phyloP scores from a whole-genome alignment of 2,113 vertebrate species.

The Malaclemys terrapin region DNA sequence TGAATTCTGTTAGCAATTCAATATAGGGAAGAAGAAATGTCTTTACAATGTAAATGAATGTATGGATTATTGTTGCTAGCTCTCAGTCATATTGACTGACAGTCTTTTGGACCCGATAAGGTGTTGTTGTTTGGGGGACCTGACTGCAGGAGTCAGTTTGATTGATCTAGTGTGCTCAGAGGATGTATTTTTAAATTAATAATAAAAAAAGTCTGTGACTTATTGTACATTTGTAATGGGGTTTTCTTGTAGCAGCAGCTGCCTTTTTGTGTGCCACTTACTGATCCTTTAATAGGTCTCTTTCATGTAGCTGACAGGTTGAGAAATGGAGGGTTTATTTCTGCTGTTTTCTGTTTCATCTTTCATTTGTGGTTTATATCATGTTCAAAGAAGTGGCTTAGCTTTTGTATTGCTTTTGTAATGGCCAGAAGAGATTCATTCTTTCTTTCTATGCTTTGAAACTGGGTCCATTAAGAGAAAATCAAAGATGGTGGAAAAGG shows the following conservation, averaged over 20 bases:
- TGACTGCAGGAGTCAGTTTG: background rate
- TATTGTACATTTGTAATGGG: background rate
- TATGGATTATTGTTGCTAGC: background rate
- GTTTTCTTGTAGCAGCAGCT: conserved; percentile 20
- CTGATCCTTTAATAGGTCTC: background rate
- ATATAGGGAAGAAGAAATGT: background rate
- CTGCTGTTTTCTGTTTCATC: conserved; percentile 18
- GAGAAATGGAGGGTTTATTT: conserved; percentile 4
- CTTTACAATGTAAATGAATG: background rate
- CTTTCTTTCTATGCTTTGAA: background rate
- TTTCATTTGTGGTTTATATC: conserved; percentile 26
- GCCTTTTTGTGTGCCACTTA: conserved; percentile 4
- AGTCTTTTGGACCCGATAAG: background rate
- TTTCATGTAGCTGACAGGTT: conserved; percentile 36
- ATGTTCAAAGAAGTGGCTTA: background rate
- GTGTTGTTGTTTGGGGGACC: background rate
- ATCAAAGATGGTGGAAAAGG: conserved; percentile 53
- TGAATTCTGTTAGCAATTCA: background rate
- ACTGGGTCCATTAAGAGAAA: conserved; percentile 28
- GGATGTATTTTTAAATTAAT: conserved; percentile 40
- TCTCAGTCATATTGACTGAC: background rate
- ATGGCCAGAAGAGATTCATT: background rate
- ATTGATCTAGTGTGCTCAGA: conserved; percentile 22
- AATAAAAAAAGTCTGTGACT: conserved; percentile 9
- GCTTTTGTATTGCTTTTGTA: conserved; percentile 2